Percentiles rank a stretch among this genome's conserved stretches.
phyloP scores from a whole-genome alignment of 2,888 invertebrate genomes.

The Tipula confusa region DNA sequence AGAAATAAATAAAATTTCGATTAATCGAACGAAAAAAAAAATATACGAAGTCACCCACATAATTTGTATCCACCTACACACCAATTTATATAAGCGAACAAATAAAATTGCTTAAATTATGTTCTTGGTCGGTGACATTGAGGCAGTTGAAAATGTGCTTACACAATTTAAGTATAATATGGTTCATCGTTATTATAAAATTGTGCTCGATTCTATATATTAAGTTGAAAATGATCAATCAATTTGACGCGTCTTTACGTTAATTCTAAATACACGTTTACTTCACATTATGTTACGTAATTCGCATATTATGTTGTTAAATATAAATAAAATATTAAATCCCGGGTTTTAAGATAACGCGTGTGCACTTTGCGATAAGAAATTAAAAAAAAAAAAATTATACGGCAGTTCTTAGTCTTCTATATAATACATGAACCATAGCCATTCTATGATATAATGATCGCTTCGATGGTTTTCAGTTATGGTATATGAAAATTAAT shows the following conservation, averaged over 20 bases:
- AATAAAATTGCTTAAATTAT: slow-evolving; percentile 16
- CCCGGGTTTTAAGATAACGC: background rate
- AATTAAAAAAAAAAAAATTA: background rate
- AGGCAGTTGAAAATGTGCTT: background rate
- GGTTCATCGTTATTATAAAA: background rate
- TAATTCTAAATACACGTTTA: background rate
- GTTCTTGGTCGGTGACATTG: background rate
- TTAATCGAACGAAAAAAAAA: background rate
- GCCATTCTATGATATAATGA: background rate
- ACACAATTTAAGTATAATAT: background rate
- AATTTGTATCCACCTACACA: background rate
- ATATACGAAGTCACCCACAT: background rate
- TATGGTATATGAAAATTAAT: background rate
- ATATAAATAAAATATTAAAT: background rate
- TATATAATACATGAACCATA: background rate
- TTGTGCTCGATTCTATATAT: background rate
- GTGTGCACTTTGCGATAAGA: slow-evolving; percentile 13
- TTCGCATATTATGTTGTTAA: background rate
- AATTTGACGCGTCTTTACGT: background rate
- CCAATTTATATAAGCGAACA: background rate
- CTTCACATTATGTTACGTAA: background rate
- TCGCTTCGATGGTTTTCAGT: background rate
- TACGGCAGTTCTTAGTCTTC: background rate
- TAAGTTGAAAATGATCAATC: background rate
- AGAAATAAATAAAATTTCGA: background rate